Base-by-base conservation (phyloP, 1,140 invertebrate species). In the Sarcophaga peregrina region DNA sequence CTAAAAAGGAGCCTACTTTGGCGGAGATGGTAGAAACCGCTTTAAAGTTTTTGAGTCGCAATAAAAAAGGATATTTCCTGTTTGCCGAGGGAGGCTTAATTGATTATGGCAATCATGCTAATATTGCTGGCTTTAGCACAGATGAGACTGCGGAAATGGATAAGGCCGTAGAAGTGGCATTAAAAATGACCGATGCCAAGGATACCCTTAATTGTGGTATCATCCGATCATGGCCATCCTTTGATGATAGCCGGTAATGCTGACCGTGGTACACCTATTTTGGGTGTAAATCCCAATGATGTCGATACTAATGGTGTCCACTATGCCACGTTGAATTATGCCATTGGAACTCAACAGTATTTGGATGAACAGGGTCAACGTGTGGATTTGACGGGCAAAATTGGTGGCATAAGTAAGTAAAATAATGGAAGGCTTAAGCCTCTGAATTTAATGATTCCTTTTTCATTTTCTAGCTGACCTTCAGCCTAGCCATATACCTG, bases 1-100 rank as follows among this genome's bases (percentile, higher is more conserved):
- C 91, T 83, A 93, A 86, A 90, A 73, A 81, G 54, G 52, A 50
- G 87, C 95, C 96, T 2, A 94, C 95, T 0, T 88, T 97, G 3
- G 91, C 91, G 3, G 94, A 96, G 87, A 96, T 97, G 95, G 95
- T 94, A 0, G 90, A 92, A 85, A 93, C 93, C 68, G 94, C 96
- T 5, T 93, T 97, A 8, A 92, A 94, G 83, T 91, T 96, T 25
- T 90, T 96, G 1, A 90, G 91, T 20, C 93, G 93, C 84, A 93
- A 94, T 85, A 11, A 88, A 0, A 92, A 95, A 11, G 96, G 96
- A 8, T 94, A 90, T 84, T 93, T 94, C 78, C 87, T 93, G 0
- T 93, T 94, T 58, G 92, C 94, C n/a, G 93, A 94, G 90, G 94
- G 92, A 83, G 95, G 94, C 5, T 91, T 94, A 83, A 95, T 96